A percentile compares a stretch with the other conserved stretches of the same genome.
Conservation (phyloP, 2,888 invertebrate species). For the Fragum fragum region DNA sequence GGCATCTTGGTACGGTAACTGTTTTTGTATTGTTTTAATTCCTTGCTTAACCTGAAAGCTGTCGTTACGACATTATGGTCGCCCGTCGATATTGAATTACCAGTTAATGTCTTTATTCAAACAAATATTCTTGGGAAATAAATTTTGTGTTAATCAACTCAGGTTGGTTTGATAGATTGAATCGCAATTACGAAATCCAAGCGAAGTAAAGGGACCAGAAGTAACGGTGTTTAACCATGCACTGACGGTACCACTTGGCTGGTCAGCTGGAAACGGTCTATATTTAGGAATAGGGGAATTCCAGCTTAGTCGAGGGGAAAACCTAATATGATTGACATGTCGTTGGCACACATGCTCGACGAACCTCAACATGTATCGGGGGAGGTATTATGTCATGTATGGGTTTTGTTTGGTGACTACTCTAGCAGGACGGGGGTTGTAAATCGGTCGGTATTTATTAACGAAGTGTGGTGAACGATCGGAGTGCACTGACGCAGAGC, state of each 20-base stretch:
- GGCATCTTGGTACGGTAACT: too few relatives aligned
- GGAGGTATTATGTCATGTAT: conserved; percentile 13
- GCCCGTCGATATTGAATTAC: too few relatives aligned
- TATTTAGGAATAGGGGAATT: conserved; percentile 41
- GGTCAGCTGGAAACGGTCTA: conserved; percentile 56
- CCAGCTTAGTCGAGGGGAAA: conserved; percentile 38
- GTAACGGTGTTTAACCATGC: conserved; percentile 23
- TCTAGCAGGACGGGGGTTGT: conserved; percentile 22
- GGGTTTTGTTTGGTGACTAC: conserved; percentile 29
- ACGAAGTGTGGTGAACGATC: not conserved
- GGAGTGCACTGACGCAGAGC: conserved; percentile 8
- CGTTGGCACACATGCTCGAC: conserved; percentile 32
- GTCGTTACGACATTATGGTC: too few relatives aligned
- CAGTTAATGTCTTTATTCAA: too few relatives aligned
- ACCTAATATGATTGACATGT: conserved; percentile 32
- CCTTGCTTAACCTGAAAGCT: too few relatives aligned
- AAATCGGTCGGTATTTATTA: not conserved
- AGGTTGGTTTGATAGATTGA: too few relatives aligned
- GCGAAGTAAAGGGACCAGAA: not conserved
- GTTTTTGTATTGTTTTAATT: too few relatives aligned
- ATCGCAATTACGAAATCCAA: not conserved
- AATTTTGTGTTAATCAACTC: too few relatives aligned
- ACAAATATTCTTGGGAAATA: too few relatives aligned
- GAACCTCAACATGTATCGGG: conserved; percentile 28
- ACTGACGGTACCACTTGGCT: conserved; percentile 34